Evolutionary conservation across 1,140 invertebrate genomes (phyloP).

Genomic region (Lasioglossum albipes): DNA sequence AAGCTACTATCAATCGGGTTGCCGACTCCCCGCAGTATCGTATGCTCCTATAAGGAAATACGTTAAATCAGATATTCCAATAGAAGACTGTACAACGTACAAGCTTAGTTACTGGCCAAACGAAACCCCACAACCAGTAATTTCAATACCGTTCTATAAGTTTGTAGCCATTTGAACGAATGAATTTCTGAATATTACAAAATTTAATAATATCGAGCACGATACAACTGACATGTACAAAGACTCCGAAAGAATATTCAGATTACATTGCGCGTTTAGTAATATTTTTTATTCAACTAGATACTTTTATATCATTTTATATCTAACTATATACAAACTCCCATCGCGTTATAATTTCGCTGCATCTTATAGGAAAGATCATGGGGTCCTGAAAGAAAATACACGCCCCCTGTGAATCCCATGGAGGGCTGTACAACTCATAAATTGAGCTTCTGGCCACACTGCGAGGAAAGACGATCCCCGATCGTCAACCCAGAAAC

Average conservation of each 20-base stretch:
- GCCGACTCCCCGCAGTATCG: conserved; percentile 70
- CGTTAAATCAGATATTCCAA: conserved; percentile 78
- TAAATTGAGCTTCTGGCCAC: conserved; percentile 80
- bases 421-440: conserved; percentile 81
- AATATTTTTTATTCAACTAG: no score
- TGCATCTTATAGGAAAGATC: conserved; percentile 60
- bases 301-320: no score
- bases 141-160: not conserved
- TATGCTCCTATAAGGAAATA: conserved; percentile 78
- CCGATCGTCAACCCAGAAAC: conserved; percentile 47
- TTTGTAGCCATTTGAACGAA: not conserved
- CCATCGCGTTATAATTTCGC: no score
- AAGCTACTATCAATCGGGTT: conserved; percentile 79
- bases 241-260: no score
- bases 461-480: conserved; percentile 57
- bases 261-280: no score
- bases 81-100: conserved; percentile 80
- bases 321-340: no score
- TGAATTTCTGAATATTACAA: no score
- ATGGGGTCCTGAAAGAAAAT: conserved; percentile 61
- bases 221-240: no score
- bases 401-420: conserved; percentile 72
- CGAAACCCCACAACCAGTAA: conserved; percentile 53
- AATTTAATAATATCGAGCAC: no score
- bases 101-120: conserved; percentile 73